These are phyloP conservation scores for Sternarchorhynchus goeldii DNA, from an alignment of 2,797 vertebrate species.

Conservation along the genomic window DNA sequence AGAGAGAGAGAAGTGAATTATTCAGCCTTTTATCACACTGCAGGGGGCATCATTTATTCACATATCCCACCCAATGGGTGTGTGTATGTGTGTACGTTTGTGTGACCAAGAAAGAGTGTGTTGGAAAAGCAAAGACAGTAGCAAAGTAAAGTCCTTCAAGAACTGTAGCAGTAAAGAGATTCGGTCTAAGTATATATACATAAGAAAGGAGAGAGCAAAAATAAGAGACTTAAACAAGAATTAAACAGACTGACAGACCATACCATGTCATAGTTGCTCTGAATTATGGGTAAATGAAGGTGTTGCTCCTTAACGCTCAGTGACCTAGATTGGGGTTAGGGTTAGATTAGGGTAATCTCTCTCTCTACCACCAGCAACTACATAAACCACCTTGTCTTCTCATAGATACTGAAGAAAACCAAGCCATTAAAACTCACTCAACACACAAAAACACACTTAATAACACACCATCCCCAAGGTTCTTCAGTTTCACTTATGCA, in stretches of 20 bases:
- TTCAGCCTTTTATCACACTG: conserved; percentile 30
- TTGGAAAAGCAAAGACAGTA: neutral
- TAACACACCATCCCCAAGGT: conserved; percentile 7
- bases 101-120: conserved; percentile 10
- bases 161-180: too few relatives aligned
- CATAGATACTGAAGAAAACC: conserved; percentile 22
- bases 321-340: conserved; percentile 76
- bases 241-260: conserved; percentile 1
- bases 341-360: conserved; percentile 72
- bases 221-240: conserved; percentile 36
- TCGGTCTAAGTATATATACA: conserved; percentile 27
- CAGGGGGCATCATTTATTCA: conserved; percentile 51
- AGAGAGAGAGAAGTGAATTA: conserved; percentile 11
- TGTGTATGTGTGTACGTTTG: neutral
- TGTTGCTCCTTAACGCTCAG: conserved; percentile 74
- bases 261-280: conserved; percentile 52
- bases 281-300: conserved; percentile 73
- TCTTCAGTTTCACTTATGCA: conserved; percentile 14
- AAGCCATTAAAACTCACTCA: conserved; percentile 28
- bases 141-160: too few relatives aligned
- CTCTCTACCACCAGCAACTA: conserved; percentile 43
- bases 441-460: conserved; percentile 3
- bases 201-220: conserved; percentile 51
- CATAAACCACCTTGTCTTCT: conserved; percentile 57
- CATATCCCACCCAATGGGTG: neutral